A percentile compares a stretch with the other conserved stretches of the same genome.
Evolutionary conservation across 2,113 vertebrate genomes (phyloP).

Genomic region (Platycercus adscitus): DNA sequence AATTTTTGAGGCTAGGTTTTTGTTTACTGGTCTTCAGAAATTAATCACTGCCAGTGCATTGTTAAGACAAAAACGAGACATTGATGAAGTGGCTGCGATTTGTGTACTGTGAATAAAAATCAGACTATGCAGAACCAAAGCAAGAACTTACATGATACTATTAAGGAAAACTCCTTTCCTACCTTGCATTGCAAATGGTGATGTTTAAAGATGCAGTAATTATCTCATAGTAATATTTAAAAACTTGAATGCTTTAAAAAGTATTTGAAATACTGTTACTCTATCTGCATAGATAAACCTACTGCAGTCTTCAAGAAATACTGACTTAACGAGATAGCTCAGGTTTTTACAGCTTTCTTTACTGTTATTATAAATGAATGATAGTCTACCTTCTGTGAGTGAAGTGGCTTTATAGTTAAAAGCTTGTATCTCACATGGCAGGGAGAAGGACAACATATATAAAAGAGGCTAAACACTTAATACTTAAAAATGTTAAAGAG

Average conservation of each 20-base stretch:
- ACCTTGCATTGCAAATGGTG: background rate
- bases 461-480: background rate
- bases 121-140: slow-evolving; percentile 67
- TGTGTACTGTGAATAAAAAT: slow-evolving; percentile 75
- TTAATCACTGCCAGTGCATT: slow-evolving; percentile 79
- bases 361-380: background rate
- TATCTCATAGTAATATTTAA: slow-evolving; percentile 14
- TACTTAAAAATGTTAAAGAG: background rate
- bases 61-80: slow-evolving; percentile 78
- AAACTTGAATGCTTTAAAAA: background rate
- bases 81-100: slow-evolving; percentile 79
- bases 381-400: background rate
- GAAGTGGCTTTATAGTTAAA: background rate
- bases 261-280: slow-evolving; percentile 7
- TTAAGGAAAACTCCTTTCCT: background rate
- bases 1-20: slow-evolving; percentile 69
- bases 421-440: background rate
- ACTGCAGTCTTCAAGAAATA: background rate
- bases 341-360: background rate
- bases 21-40: slow-evolving; percentile 78
- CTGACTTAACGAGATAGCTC: background rate
- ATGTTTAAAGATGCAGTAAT: background rate
- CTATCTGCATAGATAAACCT: background rate
- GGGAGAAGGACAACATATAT: background rate
- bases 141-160: slow-evolving; percentile 44